Evolutionary conservation across 1,140 invertebrate genomes (phyloP), one percentile per base, ranked within the genome.

Genomic region (Zophobas atratus): DNA sequence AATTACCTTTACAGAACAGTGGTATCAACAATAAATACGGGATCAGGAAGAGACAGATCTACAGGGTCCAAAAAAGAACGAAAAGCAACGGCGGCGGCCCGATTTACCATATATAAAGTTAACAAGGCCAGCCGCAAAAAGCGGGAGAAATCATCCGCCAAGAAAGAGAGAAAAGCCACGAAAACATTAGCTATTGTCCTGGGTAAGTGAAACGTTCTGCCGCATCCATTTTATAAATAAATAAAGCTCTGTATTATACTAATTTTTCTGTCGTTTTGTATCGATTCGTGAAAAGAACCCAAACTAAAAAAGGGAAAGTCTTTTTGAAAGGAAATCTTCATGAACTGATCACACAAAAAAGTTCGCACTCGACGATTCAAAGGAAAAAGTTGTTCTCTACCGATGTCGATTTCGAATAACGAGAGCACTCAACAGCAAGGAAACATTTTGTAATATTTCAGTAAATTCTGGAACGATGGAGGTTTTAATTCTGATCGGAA

Each of bases 161-260:
- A 96, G 86, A 96, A 96, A 85, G 98, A 99, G 86, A 92, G 97
- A 77, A 99, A 99, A 88, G 98, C 98, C n/a, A 99, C 98, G 2
- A 99, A 99, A 89, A 99, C 98, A 8, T 87, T 99, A 43, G 98
- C 98, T 77, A 99, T 99, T 86, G 98, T 99, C 79, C 91, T 99
- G 86, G 98, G 98, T 99, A 89, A 92, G 91, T 88, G 49, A 67
- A 71, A 77, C 63, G 6, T 43, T 43, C 8, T 57, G 56, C 32
- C 49, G 49, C 49, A 20, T 51, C 49, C 43, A 36, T 39, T 20
- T n/a, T n/a, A 63, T 63, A 46, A 46, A 46, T 46, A 46, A 46
- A 46, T 46, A 46, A 46, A 46, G 43, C 43, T 8, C 43, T 20
- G n/a, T 20, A 51, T 51, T 51, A 51, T 51, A 4, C 49, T 51